Percentiles rank a stretch among this genome's conserved stretches.
Conservation (phyloP, 2,888 invertebrate genomes). For the Drosophila sordidapex region DNA sequence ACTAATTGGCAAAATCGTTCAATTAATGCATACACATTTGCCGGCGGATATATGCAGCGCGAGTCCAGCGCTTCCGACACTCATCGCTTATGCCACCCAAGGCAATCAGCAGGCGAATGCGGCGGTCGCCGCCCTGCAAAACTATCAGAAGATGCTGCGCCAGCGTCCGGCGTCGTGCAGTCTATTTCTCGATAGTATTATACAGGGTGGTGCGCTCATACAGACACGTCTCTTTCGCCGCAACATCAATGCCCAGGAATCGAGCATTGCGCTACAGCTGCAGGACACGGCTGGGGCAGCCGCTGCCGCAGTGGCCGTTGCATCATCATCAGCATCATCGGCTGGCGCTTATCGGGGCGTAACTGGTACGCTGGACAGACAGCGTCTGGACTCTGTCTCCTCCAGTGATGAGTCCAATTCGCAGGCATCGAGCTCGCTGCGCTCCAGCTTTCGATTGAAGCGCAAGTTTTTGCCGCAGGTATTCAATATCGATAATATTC, state of each 20-base stretch:
- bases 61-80: conserved; percentile 92
- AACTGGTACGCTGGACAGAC: conserved; percentile 81
- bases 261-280: conserved; percentile 44
- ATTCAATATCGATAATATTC: conserved; percentile 86
- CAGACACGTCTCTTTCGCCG: conserved; percentile 84
- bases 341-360: conserved; percentile 31
- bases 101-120: conserved; percentile 93
- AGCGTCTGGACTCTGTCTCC: conserved; percentile 85
- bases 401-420: conserved; percentile 85
- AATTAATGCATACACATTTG: conserved; percentile 93
- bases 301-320: conserved; percentile 19
- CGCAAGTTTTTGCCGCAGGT: conserved; percentile 85
- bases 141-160: conserved; percentile 92
- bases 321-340: conserved; percentile 12
- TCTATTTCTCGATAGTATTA: conserved; percentile 92
- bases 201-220: conserved; percentile 86
- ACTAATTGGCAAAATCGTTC: conserved; percentile 93
- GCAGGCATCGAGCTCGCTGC: conserved; percentile 78
- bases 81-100: conserved; percentile 91
- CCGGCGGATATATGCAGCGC: conserved; percentile 94
- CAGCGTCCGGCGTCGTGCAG: conserved; percentile 93
- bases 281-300: conserved; percentile 55
- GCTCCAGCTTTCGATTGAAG: conserved; percentile 83
- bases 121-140: conserved; percentile 92
- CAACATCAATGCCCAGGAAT: conserved; percentile 83